Percentiles rank a stretch among this genome's conserved stretches.
Evolutionary conservation across 2,113 vertebrate species (phyloP).

Genomic region (Sinocyclocheilus anophthalmus): DNA sequence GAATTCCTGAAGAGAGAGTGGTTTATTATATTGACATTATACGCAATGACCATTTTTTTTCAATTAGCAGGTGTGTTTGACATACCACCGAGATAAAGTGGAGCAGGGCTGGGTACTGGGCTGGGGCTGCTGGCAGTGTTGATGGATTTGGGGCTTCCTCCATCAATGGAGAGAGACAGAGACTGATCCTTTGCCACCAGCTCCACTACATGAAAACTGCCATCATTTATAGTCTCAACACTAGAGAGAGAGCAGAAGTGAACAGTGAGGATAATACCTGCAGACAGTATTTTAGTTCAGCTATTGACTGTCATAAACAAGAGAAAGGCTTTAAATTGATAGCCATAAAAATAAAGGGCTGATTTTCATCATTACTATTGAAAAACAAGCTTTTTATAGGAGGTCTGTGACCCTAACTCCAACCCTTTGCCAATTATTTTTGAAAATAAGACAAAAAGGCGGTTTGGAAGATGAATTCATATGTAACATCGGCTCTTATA

Average conservation of each 20-base stretch:
- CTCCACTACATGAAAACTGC: constrained; percentile 94
- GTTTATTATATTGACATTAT: not conserved
- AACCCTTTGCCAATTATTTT: not conserved
- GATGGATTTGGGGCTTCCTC: constrained; percentile 93
- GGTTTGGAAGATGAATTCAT: too few relatives aligned
- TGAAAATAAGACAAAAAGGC: not conserved
- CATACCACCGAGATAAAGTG: constrained; percentile 95
- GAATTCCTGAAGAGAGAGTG: constrained; percentile 81
- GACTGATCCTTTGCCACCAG: constrained; percentile 89
- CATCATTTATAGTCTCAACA: constrained; percentile 97
- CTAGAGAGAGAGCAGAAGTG: constrained; percentile 65
- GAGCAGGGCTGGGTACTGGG: constrained; percentile 87
- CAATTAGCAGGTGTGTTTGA: not conserved
- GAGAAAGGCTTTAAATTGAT: not conserved
- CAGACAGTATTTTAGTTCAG: not conserved
- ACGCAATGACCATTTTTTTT: not conserved
- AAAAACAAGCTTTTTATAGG: not conserved
- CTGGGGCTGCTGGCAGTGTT: constrained; percentile 90
- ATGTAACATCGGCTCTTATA: too few relatives aligned
- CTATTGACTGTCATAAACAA: not conserved
- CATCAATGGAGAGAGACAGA: constrained; percentile 91
- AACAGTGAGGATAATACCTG: not conserved
- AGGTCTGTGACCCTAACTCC: not conserved
- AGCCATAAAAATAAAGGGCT: not conserved
- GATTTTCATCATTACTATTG: not conserved